These are phyloP conservation scores for Tribolium castaneum DNA, from an alignment of 1,140 invertebrate genomes.

Conservation along the genomic window DNA sequence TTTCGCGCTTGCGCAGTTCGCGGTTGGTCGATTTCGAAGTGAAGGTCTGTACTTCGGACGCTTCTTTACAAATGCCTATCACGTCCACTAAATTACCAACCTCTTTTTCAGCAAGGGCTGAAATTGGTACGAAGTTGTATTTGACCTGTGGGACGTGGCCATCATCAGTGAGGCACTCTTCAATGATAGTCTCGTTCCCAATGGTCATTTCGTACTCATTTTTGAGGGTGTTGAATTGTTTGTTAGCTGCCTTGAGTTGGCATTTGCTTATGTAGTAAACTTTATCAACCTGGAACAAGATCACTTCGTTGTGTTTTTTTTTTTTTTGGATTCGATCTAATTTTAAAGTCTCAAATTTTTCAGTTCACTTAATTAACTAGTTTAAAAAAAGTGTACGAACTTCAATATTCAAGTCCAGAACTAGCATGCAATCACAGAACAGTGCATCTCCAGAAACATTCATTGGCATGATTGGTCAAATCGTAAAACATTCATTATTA, in stretches of 20 bases:
- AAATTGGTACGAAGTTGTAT: slow-evolving; percentile 86
- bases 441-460: no score
- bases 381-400: no score
- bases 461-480: no score
- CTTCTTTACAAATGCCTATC: slow-evolving; percentile 87
- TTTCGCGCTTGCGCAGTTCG: slow-evolving; percentile 90
- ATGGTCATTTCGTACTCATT: slow-evolving; percentile 98
- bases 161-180: slow-evolving; percentile 76
- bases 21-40: slow-evolving; percentile 79
- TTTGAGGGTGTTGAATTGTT: slow-evolving; percentile 84
- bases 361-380: no score
- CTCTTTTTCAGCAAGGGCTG: slow-evolving; percentile 75
- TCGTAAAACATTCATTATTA: no score
- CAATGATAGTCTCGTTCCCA: slow-evolving; percentile 81
- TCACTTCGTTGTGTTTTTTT: not conserved
- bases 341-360: no score
- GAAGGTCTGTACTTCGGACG: slow-evolving; percentile 78
- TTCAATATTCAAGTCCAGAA: no score
- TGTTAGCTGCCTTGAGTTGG: slow-evolving; percentile 90
- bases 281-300: slow-evolving; percentile 75
- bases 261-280: slow-evolving; percentile 90
- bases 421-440: no score
- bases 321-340: no score
- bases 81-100: slow-evolving; percentile 84
- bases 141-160: slow-evolving; percentile 79